Percentiles rank a stretch among this genome's conserved stretches.
phyloP scores from a whole-genome alignment of 2,113 vertebrate genomes.

The Anhinga anhinga region DNA sequence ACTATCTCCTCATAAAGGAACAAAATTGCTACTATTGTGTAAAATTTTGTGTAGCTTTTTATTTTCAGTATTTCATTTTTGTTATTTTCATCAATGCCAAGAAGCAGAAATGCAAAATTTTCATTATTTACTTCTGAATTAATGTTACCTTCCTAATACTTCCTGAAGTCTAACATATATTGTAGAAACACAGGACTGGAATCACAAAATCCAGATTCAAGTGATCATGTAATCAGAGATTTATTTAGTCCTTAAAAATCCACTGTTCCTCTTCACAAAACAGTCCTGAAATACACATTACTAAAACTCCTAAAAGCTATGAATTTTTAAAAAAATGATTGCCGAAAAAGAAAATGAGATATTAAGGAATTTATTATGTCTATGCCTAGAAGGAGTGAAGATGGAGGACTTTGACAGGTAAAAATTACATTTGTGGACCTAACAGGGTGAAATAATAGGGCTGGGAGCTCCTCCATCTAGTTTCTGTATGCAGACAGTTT shows the following conservation, averaged over 20 bases:
- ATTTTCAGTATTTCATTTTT: not conserved
- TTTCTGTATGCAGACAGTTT: not conserved
- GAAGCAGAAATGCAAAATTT: not conserved
- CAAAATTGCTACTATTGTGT: not conserved
- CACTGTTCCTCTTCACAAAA: not conserved
- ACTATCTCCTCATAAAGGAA: constrained; percentile 14
- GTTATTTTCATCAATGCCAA: not conserved
- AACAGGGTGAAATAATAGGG: not conserved
- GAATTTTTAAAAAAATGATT: not conserved
- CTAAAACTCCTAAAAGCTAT: not conserved
- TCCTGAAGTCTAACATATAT: not conserved
- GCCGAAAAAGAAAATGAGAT: not conserved
- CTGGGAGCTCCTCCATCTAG: not conserved
- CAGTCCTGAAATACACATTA: not conserved
- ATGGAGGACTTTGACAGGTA: not conserved
- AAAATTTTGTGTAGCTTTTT: not conserved
- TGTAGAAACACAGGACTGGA: not conserved
- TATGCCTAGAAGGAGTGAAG: not conserved
- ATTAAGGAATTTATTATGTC: not conserved
- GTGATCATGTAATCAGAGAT: not conserved
- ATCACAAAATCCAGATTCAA: not conserved
- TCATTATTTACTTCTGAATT: not conserved
- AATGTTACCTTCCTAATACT: not conserved
- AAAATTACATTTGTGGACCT: not conserved
- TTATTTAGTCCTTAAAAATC: not conserved